These are phyloP conservation scores for Chloropsis hardwickii DNA, from an alignment of 2,113 vertebrate genomes.

Conservation along the genomic window DNA sequence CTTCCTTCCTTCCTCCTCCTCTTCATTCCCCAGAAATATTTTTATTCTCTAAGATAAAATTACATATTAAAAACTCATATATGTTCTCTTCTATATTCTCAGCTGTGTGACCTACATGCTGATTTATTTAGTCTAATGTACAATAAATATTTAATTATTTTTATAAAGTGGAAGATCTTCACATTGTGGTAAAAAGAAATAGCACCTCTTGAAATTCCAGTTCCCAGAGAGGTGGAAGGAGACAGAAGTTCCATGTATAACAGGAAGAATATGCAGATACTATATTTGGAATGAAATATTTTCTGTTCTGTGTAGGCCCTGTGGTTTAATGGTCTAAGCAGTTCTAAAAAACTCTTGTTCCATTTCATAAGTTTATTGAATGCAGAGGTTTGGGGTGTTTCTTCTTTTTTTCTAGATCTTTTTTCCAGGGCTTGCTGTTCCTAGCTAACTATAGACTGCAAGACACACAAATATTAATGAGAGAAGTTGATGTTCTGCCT, in stretches of 20 bases:
- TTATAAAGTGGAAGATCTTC: neutral
- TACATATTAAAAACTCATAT: neutral
- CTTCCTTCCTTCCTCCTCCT: neutral
- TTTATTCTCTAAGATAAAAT: neutral
- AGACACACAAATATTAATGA: neutral
- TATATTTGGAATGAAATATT: neutral
- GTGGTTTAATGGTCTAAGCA: neutral
- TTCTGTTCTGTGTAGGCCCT: neutral
- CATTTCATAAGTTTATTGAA: neutral
- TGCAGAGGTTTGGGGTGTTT: accelerated
- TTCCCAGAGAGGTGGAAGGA: neutral
- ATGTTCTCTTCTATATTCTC: neutral
- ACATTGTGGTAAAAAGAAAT: neutral
- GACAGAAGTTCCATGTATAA: neutral
- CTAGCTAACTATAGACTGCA: neutral
- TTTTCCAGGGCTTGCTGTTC: neutral
- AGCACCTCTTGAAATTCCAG: neutral
- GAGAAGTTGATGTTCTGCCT: neutral
- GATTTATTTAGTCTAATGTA: neutral
- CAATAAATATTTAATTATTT: neutral
- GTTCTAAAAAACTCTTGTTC: neutral
- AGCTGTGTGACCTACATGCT: neutral
- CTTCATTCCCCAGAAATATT: neutral
- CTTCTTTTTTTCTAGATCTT: neutral
- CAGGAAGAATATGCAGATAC: neutral